phyloP scores from a whole-genome alignment of 1,140 invertebrate genomes.

The Aleiodes sp. region DNA sequence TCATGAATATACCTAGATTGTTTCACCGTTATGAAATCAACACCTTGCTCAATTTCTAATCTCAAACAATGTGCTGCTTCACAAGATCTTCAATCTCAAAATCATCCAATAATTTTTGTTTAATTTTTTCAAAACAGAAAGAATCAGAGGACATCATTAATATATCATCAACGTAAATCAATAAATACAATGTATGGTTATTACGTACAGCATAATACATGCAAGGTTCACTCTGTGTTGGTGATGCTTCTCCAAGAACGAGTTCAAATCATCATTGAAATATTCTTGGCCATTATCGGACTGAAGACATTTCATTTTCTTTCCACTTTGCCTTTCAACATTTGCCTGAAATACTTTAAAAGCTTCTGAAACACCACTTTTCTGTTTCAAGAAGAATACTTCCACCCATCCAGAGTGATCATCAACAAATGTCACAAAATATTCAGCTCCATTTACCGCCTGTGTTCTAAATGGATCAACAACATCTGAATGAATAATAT shows the following conservation, averaged over 20 bases:
- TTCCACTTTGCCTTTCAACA: conserved; percentile 44
- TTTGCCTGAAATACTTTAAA: conserved; percentile 41
- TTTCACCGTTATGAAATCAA: too few species aligned
- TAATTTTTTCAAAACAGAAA: neutral
- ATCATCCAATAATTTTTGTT: neutral
- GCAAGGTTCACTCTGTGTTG: too few species aligned
- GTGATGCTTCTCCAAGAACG: conserved; percentile 37
- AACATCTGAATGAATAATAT: conserved; percentile 44
- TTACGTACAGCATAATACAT: too few species aligned
- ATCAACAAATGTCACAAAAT: conserved; percentile 46
- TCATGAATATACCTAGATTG: too few species aligned
- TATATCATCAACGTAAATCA: neutral
- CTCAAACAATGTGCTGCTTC: neutral
- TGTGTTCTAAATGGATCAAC: conserved; percentile 50
- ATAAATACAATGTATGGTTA: neutral
- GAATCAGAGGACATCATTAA: neutral
- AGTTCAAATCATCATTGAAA: conserved; percentile 40
- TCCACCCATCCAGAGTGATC: conserved; percentile 40
- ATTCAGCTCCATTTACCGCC: conserved; percentile 36
- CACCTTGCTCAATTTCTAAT: neutral
- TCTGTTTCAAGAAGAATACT: conserved; percentile 49
- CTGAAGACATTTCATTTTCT: conserved; percentile 41
- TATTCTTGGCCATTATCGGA: conserved; percentile 55
- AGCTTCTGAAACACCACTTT: conserved; percentile 38
- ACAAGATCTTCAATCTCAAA: neutral